Base-by-base conservation (phyloP, 2,797 vertebrate genomes). In the Bradypus variegatus region DNA sequence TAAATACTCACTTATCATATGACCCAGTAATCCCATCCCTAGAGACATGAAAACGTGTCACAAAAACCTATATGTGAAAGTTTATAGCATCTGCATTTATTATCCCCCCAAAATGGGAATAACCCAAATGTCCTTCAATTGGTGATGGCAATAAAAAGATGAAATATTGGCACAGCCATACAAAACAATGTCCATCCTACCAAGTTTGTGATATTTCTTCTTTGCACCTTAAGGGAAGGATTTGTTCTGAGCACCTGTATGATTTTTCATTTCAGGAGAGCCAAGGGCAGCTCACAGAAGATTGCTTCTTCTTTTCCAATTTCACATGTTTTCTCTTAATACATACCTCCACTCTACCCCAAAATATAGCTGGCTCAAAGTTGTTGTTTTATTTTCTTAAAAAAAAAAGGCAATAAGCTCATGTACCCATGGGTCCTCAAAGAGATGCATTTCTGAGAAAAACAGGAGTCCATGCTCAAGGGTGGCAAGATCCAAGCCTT, bases 221-320 rank as follows among this genome's bases (percentile, higher is more conserved):
- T 72, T 69, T 25, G 23, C 77, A 60, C 10, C 21, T 53, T 73
- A 60, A 72, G 25, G 60, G 60, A 91, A 91, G 27, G 36, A 85
- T 53, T 95, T 21, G 75, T 82, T 69, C 48, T 90, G 41, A 78
- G 79, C 77, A 15, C 64, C 33, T 65, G 11, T 36, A 60, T 62
- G 58, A 78, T 70, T 93, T 89, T 92, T 89, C 69, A 85, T 82
- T 93, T 90, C 75, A 93, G n/a, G 48, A 90, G 11, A 81, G 45
- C 41, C 50, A 86, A 12, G 12, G 92, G 36, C 69, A 88, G 36
- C 21, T 72, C 11, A 62, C 29, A 88, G 58, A 2, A 67, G 33
- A 91, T 11, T 77, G 62, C 29, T 81, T 78, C 64, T 85, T 91
- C 58, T 27, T 89, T 62, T 89, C 73, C 70, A 81, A 29, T 90